Conservation (phyloP, 2,888 invertebrate species). For the Drosophila cognata region DNA sequence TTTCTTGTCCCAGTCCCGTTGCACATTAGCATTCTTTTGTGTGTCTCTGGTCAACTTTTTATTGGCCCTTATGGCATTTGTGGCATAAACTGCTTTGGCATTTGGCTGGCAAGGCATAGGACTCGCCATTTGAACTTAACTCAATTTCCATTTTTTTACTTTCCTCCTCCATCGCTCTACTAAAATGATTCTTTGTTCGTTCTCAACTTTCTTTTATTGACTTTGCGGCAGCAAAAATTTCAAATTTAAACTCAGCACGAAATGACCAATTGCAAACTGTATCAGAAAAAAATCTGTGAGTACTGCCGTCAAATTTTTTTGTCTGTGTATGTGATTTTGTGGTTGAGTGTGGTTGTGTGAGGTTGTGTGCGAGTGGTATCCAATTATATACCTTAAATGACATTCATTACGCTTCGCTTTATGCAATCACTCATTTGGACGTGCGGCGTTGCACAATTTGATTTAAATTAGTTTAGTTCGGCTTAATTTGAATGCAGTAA, state of each 20-base stretch:
- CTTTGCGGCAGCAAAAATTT: slow-evolving; percentile 49
- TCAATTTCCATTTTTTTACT: slow-evolving; percentile 42
- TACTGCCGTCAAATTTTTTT: slow-evolving; percentile 38
- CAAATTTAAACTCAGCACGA: slow-evolving; percentile 60
- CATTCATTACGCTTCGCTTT: slow-evolving; percentile 60
- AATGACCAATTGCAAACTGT: slow-evolving; percentile 71
- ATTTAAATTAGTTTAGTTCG: slow-evolving; percentile 67
- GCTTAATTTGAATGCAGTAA: slow-evolving; percentile 42
- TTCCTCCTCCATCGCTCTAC: slow-evolving; percentile 22
- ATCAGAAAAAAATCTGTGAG: slow-evolving; percentile 34
- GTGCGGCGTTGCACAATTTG: slow-evolving; percentile 42
- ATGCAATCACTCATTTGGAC: slow-evolving; percentile 22
- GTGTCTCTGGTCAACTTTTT: slow-evolving; percentile 38
- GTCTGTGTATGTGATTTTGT: background rate
- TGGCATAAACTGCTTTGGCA: slow-evolving; percentile 59
- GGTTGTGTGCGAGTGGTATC: slow-evolving; percentile 9
- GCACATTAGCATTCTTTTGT: slow-evolving; percentile 48
- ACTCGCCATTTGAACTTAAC: slow-evolving; percentile 41
- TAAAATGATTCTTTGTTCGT: slow-evolving; percentile 23
- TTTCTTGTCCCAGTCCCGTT: slow-evolving; percentile 17
- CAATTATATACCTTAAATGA: slow-evolving; percentile 52
- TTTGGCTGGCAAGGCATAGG: slow-evolving; percentile 30
- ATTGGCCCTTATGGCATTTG: slow-evolving; percentile 50
- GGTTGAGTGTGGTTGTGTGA: background rate
- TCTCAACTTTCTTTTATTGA: slow-evolving; percentile 65